phyloP scores from a whole-genome alignment of 1,140 invertebrate genomes.

The Batillaria attramentaria region DNA sequence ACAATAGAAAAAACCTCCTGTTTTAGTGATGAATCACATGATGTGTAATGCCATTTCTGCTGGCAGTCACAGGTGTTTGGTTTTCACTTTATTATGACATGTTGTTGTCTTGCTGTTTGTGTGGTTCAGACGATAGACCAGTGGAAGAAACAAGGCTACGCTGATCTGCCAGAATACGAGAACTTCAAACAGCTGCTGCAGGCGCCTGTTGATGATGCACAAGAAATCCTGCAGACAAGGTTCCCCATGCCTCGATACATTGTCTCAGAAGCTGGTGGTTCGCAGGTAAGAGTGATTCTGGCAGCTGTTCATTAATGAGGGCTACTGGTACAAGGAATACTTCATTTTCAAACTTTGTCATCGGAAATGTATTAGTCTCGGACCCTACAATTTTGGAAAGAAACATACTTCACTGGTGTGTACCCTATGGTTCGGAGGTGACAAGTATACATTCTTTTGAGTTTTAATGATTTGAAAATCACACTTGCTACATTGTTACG shows the following conservation, averaged over 20 bases:
- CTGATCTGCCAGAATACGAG: conserved; percentile 96
- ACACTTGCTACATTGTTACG: no score
- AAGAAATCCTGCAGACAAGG: conserved; percentile 93
- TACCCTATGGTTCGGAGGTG: no score
- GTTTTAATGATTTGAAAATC: no score
- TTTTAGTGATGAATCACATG: no score
- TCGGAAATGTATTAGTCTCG: no score
- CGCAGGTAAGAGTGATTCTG: conserved; percentile 83
- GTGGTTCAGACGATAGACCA: conserved; percentile 90
- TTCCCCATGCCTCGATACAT: conserved; percentile 99
- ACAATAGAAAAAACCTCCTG: no score
- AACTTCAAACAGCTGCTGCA: conserved; percentile 97
- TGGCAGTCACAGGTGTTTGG: background rate
- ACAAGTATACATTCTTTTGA: no score
- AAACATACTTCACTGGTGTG: no score
- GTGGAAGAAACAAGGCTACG: conserved; percentile 95
- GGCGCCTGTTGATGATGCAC: conserved; percentile 97
- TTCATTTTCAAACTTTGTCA: no score
- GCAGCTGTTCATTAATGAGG: no score
- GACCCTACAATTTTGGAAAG: no score
- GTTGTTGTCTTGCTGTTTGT: conserved; percentile 35
- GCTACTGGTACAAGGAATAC: no score
- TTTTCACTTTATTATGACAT: background rate
- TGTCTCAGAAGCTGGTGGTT: conserved; percentile 98
- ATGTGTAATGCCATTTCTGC: background rate